Percentiles rank a stretch among this genome's conserved stretches.
These are phyloP conservation scores for Porites divaricata DNA, from an alignment of 92 coral and sea anemone genomes.

Conservation along the genomic window DNA sequence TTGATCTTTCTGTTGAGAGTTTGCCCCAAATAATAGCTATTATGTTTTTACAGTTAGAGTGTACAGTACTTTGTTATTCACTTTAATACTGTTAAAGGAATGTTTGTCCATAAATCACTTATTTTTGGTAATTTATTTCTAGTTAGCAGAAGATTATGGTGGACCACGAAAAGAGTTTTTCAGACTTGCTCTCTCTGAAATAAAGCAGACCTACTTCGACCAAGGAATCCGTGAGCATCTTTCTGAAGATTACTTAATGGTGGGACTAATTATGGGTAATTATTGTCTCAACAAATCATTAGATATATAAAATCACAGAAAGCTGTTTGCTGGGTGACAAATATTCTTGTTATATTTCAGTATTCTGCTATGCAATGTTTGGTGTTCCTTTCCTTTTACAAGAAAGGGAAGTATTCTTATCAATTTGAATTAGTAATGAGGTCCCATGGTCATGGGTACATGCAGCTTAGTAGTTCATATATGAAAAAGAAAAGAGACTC, in stretches of 20 bases:
- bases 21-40: no score
- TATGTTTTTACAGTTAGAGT: no score
- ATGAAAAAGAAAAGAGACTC: no score
- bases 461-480: no score
- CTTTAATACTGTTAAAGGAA: no score
- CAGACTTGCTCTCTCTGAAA: conserved; percentile 43
- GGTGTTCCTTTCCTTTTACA: background rate
- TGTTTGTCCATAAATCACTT: background rate
- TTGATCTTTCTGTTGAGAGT: background rate
- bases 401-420: background rate
- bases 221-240: conserved; percentile 59
- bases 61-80: no score
- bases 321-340: background rate
- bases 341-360: no score
- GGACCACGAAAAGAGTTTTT: conserved; percentile 66
- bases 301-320: no score
- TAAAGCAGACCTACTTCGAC: conserved; percentile 54
- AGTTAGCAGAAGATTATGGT: conserved; percentile 42
- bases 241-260: conserved; percentile 49
- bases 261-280: conserved; percentile 64
- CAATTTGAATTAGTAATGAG: no score
- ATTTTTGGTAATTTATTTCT: background rate
- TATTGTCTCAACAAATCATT: background rate
- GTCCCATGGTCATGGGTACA: no score
- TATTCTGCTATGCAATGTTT: background rate